Percentiles rank a stretch among this genome's conserved stretches.
Conservation (phyloP, 2,113 vertebrate genomes). For the Nycticebus coucang region DNA sequence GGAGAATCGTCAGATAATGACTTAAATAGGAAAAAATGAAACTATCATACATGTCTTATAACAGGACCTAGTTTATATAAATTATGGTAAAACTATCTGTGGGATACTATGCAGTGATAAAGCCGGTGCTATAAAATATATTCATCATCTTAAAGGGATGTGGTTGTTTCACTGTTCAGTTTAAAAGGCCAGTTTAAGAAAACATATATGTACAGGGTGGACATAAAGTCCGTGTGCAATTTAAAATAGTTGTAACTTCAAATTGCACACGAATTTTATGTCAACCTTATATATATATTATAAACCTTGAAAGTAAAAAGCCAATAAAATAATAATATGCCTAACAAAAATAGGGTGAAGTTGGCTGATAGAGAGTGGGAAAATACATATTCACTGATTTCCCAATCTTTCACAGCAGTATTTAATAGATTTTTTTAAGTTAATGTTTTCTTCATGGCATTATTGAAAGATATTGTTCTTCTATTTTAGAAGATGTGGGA, state of each 20-base stretch:
- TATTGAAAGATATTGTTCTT: slow-evolving; percentile 37
- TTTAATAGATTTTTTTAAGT: neutral
- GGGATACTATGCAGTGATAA: neutral
- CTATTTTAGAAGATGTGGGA: neutral
- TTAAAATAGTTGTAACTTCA: too few species aligned
- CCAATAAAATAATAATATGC: neutral
- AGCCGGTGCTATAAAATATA: neutral
- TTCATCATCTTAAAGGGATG: neutral
- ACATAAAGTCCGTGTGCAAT: too few species aligned
- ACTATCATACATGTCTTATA: neutral
- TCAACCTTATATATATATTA: neutral
- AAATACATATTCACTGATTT: neutral
- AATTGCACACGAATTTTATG: too few species aligned
- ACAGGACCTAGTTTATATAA: neutral
- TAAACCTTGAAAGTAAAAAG: neutral
- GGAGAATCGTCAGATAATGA: neutral
- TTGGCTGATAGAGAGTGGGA: neutral
- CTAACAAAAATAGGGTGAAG: neutral
- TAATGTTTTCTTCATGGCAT: neutral
- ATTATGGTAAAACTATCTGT: neutral
- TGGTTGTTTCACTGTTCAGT: neutral
- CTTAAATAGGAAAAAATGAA: neutral
- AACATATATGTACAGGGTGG: neutral
- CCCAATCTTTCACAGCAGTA: neutral
- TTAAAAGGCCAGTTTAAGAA: neutral